phyloP scores from a whole-genome alignment of 1,140 invertebrate genomes.

The Halyomorpha halys region DNA sequence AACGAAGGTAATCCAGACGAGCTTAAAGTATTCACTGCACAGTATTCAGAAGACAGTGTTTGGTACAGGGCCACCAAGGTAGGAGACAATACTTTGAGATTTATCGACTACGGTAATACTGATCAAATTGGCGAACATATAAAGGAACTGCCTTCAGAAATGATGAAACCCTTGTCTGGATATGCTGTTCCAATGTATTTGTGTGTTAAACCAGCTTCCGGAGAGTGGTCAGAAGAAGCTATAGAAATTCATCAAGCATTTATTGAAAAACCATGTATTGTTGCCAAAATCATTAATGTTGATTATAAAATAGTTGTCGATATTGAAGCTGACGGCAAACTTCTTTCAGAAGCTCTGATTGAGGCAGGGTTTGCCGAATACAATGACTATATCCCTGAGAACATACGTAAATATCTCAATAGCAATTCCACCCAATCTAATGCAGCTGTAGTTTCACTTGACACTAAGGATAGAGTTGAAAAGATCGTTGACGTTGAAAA shows the following conservation, averaged over 20 bases:
- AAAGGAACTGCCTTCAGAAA: slow-evolving; percentile 44
- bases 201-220: slow-evolving; percentile 49
- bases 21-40: slow-evolving; percentile 49
- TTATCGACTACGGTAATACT: slow-evolving; percentile 74
- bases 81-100: slow-evolving; percentile 48
- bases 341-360: slow-evolving; percentile 23
- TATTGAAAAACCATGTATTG: slow-evolving; percentile 37
- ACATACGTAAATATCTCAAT: slow-evolving; percentile 20
- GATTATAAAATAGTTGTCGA: slow-evolving; percentile 28
- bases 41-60: slow-evolving; percentile 55
- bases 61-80: slow-evolving; percentile 53
- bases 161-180: slow-evolving; percentile 37
- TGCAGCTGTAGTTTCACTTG: not conserved
- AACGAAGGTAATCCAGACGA: slow-evolving; percentile 44
- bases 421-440: not conserved
- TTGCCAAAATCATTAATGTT: slow-evolving; percentile 35
- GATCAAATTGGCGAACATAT: slow-evolving; percentile 50
- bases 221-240: slow-evolving; percentile 53
- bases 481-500: not conserved
- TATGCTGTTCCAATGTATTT: slow-evolving; percentile 52
- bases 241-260: slow-evolving; percentile 46
- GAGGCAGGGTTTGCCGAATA: slow-evolving; percentile 19
- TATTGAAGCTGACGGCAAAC: slow-evolving; percentile 20
- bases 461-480: not conserved
- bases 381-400: slow-evolving; percentile 30